Conservation (phyloP, 2,888 invertebrate genomes). For the Hylaea fasciaria region DNA sequence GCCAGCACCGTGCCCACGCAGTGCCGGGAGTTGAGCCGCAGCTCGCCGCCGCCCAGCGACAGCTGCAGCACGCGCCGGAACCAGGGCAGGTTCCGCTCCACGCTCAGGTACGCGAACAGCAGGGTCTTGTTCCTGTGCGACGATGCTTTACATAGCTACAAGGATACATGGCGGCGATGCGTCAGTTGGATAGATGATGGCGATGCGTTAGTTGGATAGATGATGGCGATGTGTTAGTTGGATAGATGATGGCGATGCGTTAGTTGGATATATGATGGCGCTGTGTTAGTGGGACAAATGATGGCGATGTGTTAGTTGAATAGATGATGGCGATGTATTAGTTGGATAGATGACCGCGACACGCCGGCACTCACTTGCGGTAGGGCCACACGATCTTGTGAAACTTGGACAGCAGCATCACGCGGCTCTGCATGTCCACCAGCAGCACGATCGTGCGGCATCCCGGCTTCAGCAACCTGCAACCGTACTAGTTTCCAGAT, state of each 20-base stretch:
- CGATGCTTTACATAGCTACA: too few relatives aligned
- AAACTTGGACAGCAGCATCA: constrained; percentile 94
- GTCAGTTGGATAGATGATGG: background rate
- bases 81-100: constrained; percentile 97
- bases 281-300: too few relatives aligned
- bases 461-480: constrained; percentile 94
- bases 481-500: too few relatives aligned
- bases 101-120: constrained; percentile 96
- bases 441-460: constrained; percentile 96
- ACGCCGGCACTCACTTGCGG: constrained; percentile 89
- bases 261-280: too few relatives aligned
- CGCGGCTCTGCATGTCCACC: constrained; percentile 94
- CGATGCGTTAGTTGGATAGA: too few relatives aligned
- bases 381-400: constrained; percentile 98
- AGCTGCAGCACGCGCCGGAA: constrained; percentile 95
- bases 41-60: constrained; percentile 92
- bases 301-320: too few relatives aligned
- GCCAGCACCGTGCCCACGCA: constrained; percentile 98
- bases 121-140: constrained; percentile 94
- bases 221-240: too few relatives aligned
- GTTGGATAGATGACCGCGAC: too few relatives aligned
- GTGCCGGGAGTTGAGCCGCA: constrained; percentile 97
- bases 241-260: too few relatives aligned
- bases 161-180: too few relatives aligned
- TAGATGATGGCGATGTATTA: too few relatives aligned